Conservation (phyloP, 2,113 vertebrate genomes). For the Austrofundulus limnaeus region DNA sequence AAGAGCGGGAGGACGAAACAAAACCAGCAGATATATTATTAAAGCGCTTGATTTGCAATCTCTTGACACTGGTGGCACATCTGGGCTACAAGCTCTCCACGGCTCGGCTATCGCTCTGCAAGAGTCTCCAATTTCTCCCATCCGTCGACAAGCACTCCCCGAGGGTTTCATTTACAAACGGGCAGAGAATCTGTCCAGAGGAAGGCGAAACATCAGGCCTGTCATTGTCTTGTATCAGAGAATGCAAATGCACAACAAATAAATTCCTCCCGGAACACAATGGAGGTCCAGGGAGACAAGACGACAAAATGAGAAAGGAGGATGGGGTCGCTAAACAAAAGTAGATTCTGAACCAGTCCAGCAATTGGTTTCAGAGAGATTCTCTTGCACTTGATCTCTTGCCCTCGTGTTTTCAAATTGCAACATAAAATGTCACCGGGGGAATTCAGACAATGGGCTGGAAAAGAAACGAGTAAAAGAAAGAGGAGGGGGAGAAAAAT, state of each 20-base stretch:
- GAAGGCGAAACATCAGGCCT: conserved; percentile 60
- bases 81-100: conserved; percentile 43
- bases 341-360: conserved; percentile 58
- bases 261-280: conserved; percentile 72
- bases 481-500: conserved; percentile 85
- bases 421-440: conserved; percentile 80
- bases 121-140: conserved; percentile 74
- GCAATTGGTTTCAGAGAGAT: conserved; percentile 77
- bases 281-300: conserved; percentile 61
- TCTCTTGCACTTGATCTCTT: conserved; percentile 84
- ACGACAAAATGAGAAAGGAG: conserved; percentile 59
- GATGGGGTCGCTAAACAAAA: conserved; percentile 72
- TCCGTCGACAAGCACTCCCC: conserved; percentile 70
- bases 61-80: conserved; percentile 70
- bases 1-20: conserved; percentile 48
- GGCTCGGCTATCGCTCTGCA: conserved; percentile 53
- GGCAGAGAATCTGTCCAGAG: conserved; percentile 68
- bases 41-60: conserved; percentile 76
- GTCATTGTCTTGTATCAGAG: conserved; percentile 71
- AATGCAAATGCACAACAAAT: conserved; percentile 80
- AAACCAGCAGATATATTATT: conserved; percentile 69
- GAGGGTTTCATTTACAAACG: conserved; percentile 76
- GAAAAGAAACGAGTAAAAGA: conserved; percentile 63
- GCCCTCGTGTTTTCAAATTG: conserved; percentile 81
- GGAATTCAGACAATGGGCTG: conserved; percentile 85